Evolutionary conservation across 2,113 vertebrate species (phyloP), one percentile per base, ranked within the genome.

Genomic region (Coptodon bakossiorum): DNA sequence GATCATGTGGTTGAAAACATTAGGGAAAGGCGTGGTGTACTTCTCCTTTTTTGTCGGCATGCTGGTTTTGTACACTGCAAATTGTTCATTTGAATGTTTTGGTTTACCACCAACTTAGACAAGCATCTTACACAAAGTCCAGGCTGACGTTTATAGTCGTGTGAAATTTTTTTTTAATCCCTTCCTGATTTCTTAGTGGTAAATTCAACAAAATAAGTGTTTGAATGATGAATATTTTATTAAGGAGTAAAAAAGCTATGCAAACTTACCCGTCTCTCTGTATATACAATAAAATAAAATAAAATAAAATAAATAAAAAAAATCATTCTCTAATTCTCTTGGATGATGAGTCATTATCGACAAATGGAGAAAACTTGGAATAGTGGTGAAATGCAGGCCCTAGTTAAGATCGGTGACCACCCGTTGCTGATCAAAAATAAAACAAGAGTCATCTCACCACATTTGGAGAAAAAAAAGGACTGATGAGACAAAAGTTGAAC

Each of bases 131-230:
- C 14, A 3, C 68, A 73, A 73, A 73, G 68, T 73, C 22, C 22
- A 73, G 3, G 22, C 40, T 27, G n/a, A 71, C 12, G 36, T 71
- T 71, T 71, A 45, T 71, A 6, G 22, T 27, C n/a, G 12, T 27
- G 38, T 71, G 66, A 16, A 14, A 1, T 0, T 1, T 1, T 1
- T 4, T 6, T 43, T 1, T 43, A 22, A 40, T n/a, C n/a, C 12
- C 12, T 71, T 71, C 38, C 22, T 24, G 38, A 71, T 43, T 71
- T 43, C 38, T 71, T 66, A 38, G 34, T 66, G 38, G 19, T 38
- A 13, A 38, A 66, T 66, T 38, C 19, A 38, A 38, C 3, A 66
- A 3, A 66, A 66, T 38, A 19, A 38, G 0, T 66, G 11, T 38
- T 38, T 66, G 10, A 66, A 66, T 66, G 4, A 3, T 66, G 12